Percentiles rank a stretch among this genome's conserved stretches.
phyloP scores from a whole-genome alignment of 2,888 invertebrate genomes.

The Myopa tessellatipennis region DNA sequence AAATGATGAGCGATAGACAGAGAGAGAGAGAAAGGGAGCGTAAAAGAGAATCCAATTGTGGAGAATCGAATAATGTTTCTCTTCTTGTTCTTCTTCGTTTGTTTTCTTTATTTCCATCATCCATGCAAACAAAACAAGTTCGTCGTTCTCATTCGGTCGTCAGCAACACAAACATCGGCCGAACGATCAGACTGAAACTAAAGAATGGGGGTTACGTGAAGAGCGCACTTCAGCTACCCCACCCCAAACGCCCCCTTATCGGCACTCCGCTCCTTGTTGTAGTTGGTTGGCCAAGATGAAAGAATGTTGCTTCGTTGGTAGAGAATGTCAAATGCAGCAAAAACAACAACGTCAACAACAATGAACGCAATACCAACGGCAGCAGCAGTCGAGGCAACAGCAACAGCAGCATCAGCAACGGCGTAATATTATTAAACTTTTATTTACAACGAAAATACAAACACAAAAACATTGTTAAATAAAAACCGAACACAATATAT shows the following conservation, averaged over 20 bases:
- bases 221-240: background rate
- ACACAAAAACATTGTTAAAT: too few relatives aligned
- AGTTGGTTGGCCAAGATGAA: conserved; percentile 14
- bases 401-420: conserved; percentile 43
- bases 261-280: background rate
- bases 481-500: too few relatives aligned
- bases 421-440: background rate
- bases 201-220: conserved; percentile 37
- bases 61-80: background rate
- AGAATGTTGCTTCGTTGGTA: conserved; percentile 34
- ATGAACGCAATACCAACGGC: conserved; percentile 36
- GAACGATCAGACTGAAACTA: conserved; percentile 30
- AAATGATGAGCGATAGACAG: background rate
- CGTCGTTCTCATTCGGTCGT: conserved; percentile 40
- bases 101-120: background rate
- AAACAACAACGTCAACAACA: conserved; percentile 39
- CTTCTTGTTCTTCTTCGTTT: background rate
- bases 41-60: background rate
- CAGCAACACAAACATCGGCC: background rate
- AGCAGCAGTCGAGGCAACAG: conserved; percentile 57
- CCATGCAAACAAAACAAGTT: conserved; percentile 40
- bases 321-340: conserved; percentile 40
- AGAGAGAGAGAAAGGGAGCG: conserved; percentile 17
- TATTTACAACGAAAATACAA: too few relatives aligned
- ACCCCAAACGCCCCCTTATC: background rate